A percentile compares a stretch with the other conserved stretches of the same genome.
These are phyloP conservation scores for Drosophila ogumai DNA, from an alignment of 1,140 invertebrate genomes.

Conservation along the genomic window DNA sequence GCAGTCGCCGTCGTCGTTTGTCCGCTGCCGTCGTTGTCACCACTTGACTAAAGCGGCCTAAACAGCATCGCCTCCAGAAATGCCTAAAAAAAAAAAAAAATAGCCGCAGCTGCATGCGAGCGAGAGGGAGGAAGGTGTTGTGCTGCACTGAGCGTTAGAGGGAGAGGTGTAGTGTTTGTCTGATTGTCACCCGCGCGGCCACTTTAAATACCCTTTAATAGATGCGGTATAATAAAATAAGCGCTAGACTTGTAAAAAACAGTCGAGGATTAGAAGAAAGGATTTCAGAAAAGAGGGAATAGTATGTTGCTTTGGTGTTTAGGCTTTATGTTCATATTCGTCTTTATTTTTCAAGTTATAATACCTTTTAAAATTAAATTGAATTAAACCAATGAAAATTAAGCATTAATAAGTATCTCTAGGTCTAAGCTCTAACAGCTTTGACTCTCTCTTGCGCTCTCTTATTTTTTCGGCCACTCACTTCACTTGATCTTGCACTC, in stretches of 20 bases:
- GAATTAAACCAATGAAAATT: too few relatives aligned
- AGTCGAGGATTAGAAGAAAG: too few relatives aligned
- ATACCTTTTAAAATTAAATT: too few relatives aligned
- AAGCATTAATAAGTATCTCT: slow-evolving; percentile 1
- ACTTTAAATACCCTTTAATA: slow-evolving; percentile 15
- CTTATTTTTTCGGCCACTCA: slow-evolving; percentile 59
- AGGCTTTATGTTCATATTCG: too few relatives aligned
- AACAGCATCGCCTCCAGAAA: slow-evolving; percentile 49
- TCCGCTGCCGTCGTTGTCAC: slow-evolving; percentile 1
- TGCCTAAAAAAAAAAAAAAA: slow-evolving; percentile 19
- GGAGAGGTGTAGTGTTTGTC: slow-evolving; percentile 14
- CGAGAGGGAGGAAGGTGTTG: slow-evolving; percentile 15
- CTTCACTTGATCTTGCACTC: slow-evolving; percentile 78
- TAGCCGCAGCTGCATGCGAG: slow-evolving; percentile 9
- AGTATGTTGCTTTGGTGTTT: too few relatives aligned
- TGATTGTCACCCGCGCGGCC: slow-evolving; percentile 64
- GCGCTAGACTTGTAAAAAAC: too few relatives aligned
- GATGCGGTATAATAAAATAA: background rate
- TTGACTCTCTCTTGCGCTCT: slow-evolving; percentile 22
- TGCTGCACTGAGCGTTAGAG: background rate
- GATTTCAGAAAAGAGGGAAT: too few relatives aligned
- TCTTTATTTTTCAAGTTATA: too few relatives aligned
- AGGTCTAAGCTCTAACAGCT: background rate
- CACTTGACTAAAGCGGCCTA: slow-evolving; percentile 45
- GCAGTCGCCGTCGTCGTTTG: slow-evolving; percentile 5